Evolutionary conservation across 1,140 invertebrate species (phyloP).

Genomic region (Heterodera carotae): DNA sequence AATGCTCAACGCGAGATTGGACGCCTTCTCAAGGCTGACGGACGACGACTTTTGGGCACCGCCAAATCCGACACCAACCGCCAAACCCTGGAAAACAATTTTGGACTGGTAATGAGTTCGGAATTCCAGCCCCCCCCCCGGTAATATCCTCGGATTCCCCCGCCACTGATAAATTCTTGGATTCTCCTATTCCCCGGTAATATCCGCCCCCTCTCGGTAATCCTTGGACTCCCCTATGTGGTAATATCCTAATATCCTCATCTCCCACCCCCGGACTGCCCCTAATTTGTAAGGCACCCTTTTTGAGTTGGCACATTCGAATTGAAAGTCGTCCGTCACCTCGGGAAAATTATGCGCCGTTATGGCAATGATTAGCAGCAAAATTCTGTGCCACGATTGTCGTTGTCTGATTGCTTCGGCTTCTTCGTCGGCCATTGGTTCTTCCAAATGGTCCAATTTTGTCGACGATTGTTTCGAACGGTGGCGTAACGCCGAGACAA

Average conservation of each 20-base stretch:
- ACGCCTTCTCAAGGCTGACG: constrained; percentile 87
- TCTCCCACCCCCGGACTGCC: too few relatives aligned
- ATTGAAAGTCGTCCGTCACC: too few relatives aligned
- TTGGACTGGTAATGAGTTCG: neutral
- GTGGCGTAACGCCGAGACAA: neutral
- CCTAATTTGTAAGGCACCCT: too few relatives aligned
- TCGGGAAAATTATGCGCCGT: constrained; percentile 80
- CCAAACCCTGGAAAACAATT: constrained; percentile 77
- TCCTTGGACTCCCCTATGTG: too few relatives aligned
- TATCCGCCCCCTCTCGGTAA: too few relatives aligned
- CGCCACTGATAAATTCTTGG: too few relatives aligned
- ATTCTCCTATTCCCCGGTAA: too few relatives aligned
- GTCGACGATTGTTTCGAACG: neutral
- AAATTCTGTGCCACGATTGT: constrained; percentile 69
- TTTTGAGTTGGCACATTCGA: too few relatives aligned
- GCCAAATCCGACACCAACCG: constrained; percentile 96
- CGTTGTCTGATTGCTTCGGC: neutral
- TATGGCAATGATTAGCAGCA: constrained; percentile 91
- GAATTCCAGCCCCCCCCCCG: too few relatives aligned
- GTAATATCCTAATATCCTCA: too few relatives aligned
- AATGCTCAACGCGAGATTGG: constrained; percentile 77
- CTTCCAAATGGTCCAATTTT: too few relatives aligned
- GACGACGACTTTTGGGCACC: constrained; percentile 76
- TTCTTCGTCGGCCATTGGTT: neutral
- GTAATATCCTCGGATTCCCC: too few relatives aligned